phyloP scores from a whole-genome alignment of 2,113 vertebrate species.

The Vulpes ferrilata region DNA sequence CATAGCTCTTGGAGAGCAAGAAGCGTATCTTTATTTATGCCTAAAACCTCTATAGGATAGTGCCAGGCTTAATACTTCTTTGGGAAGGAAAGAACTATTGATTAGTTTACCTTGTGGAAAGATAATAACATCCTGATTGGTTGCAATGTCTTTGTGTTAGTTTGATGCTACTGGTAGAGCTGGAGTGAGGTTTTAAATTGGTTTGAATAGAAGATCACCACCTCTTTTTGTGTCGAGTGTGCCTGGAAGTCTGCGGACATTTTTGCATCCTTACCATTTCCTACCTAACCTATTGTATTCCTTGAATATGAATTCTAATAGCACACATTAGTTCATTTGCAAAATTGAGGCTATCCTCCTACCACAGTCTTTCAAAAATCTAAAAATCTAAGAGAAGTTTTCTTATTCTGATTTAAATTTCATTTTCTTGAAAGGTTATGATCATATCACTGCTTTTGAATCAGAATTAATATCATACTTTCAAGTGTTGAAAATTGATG shows the following conservation, averaged over 20 bases:
- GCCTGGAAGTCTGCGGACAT: neutral
- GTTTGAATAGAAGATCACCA: neutral
- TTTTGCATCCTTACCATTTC: neutral
- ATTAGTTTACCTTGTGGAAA: neutral
- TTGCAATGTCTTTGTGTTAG: neutral
- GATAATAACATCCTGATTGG: neutral
- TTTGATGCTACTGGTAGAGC: neutral
- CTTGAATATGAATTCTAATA: constrained; percentile 14
- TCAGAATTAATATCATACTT: constrained; percentile 31
- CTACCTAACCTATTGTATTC: neutral
- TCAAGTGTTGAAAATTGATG: neutral
- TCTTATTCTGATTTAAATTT: constrained; percentile 47
- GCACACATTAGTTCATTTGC: neutral
- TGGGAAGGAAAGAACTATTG: neutral
- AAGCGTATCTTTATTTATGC: neutral
- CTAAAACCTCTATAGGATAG: neutral
- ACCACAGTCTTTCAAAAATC: constrained; percentile 35
- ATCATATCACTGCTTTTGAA: neutral
- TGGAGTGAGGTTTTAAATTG: neutral
- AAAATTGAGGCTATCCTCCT: neutral
- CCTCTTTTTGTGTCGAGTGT: neutral
- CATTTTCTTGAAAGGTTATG: constrained; percentile 51
- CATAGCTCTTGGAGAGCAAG: neutral
- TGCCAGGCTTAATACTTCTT: neutral
- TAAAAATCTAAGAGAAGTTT: constrained; percentile 47